Percentiles rank a stretch among this genome's conserved stretches.
phyloP scores from a whole-genome alignment of 2,797 vertebrate species.

The Coendou prehensilis region DNA sequence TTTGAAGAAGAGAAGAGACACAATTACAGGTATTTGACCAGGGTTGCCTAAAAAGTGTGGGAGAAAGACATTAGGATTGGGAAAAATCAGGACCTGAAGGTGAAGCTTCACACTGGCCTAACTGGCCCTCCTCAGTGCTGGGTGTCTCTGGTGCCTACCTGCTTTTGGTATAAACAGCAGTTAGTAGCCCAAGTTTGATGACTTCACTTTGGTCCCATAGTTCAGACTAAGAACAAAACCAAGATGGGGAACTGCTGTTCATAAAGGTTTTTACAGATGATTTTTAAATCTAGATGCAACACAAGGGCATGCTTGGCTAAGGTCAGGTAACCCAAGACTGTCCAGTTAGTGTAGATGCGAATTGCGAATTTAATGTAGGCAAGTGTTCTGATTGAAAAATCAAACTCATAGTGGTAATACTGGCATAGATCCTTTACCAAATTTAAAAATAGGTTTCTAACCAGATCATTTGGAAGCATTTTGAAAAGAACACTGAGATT shows the following conservation, averaged over 20 bases:
- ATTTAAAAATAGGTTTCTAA: slow-evolving; percentile 74
- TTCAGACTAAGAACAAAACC: slow-evolving; percentile 29
- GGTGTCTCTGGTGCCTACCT: neutral
- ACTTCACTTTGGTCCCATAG: neutral
- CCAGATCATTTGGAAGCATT: slow-evolving; percentile 65
- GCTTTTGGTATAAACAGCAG: neutral
- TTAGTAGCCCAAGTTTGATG: neutral
- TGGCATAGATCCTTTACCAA: slow-evolving; percentile 53
- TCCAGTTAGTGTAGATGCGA: neutral
- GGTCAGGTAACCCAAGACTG: neutral
- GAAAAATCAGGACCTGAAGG: neutral
- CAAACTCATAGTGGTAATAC: neutral
- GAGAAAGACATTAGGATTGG: neutral
- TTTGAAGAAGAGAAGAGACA: neutral
- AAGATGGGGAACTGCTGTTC: neutral
- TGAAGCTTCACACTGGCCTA: neutral
- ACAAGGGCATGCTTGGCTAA: neutral
- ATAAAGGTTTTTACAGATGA: neutral
- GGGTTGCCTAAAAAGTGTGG: neutral
- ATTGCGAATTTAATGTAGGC: neutral
- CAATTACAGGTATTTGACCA: neutral
- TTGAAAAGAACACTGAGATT: slow-evolving; percentile 30
- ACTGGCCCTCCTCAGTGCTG: neutral
- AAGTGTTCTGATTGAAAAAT: slow-evolving; percentile 47
- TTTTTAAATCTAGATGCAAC: neutral